Percentiles rank a stretch among this genome's conserved stretches.
These are phyloP conservation scores for Setophaga petechia DNA, from an alignment of 2,113 vertebrate species.

Conservation along the genomic window DNA sequence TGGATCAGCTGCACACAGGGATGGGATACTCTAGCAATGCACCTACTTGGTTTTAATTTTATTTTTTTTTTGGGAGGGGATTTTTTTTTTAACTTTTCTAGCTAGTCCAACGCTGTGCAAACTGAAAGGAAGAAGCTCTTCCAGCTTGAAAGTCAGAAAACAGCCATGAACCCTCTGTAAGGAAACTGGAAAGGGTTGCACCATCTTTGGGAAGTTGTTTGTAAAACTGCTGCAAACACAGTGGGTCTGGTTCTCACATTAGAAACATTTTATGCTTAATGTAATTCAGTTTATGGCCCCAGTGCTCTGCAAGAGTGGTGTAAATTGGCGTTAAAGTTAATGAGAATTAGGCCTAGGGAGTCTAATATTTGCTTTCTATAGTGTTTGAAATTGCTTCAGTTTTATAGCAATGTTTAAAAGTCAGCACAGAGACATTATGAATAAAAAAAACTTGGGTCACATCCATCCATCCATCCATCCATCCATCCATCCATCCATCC, in stretches of 20 bases:
- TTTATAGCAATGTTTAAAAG: conserved; percentile 20
- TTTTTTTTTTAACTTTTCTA: background rate
- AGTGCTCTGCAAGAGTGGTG: background rate
- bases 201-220: background rate
- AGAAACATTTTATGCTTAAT: background rate
- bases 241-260: background rate
- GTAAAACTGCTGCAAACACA: background rate
- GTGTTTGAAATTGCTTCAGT: background rate
- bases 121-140: background rate
- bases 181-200: rapidly evolving
- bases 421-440: background rate
- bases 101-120: background rate
- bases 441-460: background rate
- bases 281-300: conserved; percentile 38
- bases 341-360: conserved; percentile 33
- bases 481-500: background rate
- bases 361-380: conserved; percentile 36
- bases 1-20: background rate
- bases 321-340: conserved; percentile 40
- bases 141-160: background rate
- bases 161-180: background rate
- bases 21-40: background rate
- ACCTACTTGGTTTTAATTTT: background rate
- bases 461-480: background rate
- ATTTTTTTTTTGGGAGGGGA: rapidly evolving